Percentiles rank a stretch among this genome's conserved stretches.
These are phyloP conservation scores for Digitonthophagus gazella DNA, from an alignment of 2,888 invertebrate genomes.

Conservation along the genomic window DNA sequence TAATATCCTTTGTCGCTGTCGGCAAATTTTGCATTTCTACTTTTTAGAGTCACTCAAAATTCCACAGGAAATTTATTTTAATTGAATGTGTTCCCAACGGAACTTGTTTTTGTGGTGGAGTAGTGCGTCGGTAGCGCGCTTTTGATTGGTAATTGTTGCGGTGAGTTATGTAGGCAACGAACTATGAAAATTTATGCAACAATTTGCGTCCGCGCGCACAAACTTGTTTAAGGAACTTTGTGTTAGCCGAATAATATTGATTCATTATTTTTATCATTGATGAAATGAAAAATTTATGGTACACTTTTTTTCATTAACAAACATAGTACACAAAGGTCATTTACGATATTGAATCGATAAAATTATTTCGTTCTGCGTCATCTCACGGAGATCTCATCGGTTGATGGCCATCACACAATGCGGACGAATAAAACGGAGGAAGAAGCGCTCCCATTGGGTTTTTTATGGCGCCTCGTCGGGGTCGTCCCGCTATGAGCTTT, in stretches of 20 bases:
- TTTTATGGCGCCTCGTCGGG: constrained; percentile 11
- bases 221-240: neutral
- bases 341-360: too few species aligned
- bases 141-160: neutral
- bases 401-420: too few species aligned
- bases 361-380: too few species aligned
- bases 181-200: neutral
- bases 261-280: too few species aligned
- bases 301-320: too few species aligned
- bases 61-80: neutral
- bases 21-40: neutral
- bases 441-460: constrained; percentile 2
- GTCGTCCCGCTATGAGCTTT: constrained; percentile 14
- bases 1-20: neutral
- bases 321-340: too few species aligned
- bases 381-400: too few species aligned
- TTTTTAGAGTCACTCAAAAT: neutral
- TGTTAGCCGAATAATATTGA: neutral
- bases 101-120: neutral
- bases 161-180: neutral
- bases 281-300: too few species aligned
- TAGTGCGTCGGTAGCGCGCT: neutral
- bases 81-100: neutral
- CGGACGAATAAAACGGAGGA: neutral
- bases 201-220: neutral